These are phyloP conservation scores for Ischnus inquisitorius DNA, from an alignment of 2,888 invertebrate species.

Conservation along the genomic window DNA sequence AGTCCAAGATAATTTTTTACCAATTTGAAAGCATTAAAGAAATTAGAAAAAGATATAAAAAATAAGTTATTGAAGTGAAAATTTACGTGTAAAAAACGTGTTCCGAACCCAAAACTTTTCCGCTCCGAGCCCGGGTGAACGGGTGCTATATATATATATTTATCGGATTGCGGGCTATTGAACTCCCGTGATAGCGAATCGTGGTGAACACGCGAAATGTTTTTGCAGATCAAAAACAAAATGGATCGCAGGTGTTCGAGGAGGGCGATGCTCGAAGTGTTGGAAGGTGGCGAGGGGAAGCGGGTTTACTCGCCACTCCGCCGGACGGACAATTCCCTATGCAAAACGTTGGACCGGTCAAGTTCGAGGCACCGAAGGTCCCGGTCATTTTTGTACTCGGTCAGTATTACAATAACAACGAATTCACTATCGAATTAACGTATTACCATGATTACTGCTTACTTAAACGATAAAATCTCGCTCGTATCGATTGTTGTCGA, in stretches of 20 bases:
- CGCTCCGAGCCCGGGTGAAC: neutral
- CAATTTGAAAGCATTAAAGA: neutral
- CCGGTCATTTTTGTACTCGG: conserved; percentile 96
- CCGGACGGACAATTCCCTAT: conserved; percentile 91
- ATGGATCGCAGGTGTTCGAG: conserved; percentile 89
- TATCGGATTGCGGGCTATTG: neutral
- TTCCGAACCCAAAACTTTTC: too few relatives aligned
- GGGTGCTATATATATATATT: neutral
- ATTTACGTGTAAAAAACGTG: too few relatives aligned
- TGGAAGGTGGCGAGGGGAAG: conserved; percentile 86
- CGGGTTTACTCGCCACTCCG: conserved; percentile 87
- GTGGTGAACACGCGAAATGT: conserved; percentile 48
- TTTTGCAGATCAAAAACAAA: conserved; percentile 89
- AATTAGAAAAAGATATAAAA: too few relatives aligned
- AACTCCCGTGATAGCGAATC: conserved; percentile 20
- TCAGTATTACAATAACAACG: conserved; percentile 83
- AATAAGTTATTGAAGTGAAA: too few relatives aligned
- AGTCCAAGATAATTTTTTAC: neutral
- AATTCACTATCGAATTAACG: neutral
- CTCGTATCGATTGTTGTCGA: neutral
- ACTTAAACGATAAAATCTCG: neutral
- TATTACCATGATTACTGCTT: neutral
- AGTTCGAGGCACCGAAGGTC: conserved; percentile 94
- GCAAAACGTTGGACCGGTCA: conserved; percentile 93
- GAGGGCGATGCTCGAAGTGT: conserved; percentile 84